A percentile compares a stretch with the other conserved stretches of the same genome.
These are phyloP conservation scores for Synanceia verrucosa DNA, from an alignment of 2,797 vertebrate genomes.

Conservation along the genomic window DNA sequence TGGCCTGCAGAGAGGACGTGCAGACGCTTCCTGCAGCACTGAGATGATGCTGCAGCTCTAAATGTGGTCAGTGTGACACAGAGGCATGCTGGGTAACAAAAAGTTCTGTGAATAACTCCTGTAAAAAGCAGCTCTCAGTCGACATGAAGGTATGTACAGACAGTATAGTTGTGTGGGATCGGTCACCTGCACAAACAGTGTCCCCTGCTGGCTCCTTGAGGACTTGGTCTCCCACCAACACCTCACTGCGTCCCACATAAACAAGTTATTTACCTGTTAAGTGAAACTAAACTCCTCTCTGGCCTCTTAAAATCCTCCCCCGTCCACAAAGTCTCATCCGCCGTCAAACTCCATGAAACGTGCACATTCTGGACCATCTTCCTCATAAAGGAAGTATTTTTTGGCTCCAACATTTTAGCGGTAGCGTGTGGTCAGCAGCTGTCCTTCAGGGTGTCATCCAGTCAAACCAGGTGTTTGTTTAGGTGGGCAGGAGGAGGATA, in stretches of 20 bases:
- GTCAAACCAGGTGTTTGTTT: constrained; percentile 66
- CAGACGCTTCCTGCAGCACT: constrained; percentile 15
- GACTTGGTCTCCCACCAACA: constrained; percentile 38
- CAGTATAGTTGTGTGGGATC: neutral
- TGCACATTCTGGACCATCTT: constrained; percentile 63
- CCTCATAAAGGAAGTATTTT: constrained; percentile 40
- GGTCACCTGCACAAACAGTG: constrained; percentile 71
- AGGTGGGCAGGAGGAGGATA: constrained; percentile 56
- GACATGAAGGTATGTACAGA: constrained; percentile 3
- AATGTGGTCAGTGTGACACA: neutral
- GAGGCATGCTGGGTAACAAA: neutral
- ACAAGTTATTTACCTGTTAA: constrained; percentile 33
- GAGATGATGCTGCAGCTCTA: constrained; percentile 9
- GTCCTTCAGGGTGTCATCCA: constrained; percentile 67
- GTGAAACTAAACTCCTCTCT: constrained; percentile 45
- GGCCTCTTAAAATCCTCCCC: constrained; percentile 45
- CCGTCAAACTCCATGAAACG: constrained; percentile 47
- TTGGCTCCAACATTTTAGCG: constrained; percentile 43
- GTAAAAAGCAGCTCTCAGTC: constrained; percentile 3
- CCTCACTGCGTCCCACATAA: constrained; percentile 19
- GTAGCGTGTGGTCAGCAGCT: constrained; percentile 65
- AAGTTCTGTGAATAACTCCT: neutral
- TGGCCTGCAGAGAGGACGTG: constrained; percentile 27
- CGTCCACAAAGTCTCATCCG: constrained; percentile 40
- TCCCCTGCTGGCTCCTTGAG: constrained; percentile 75